Base-by-base conservation (phyloP, 2,797 vertebrate species). In the Steatocranus sp. region DNA sequence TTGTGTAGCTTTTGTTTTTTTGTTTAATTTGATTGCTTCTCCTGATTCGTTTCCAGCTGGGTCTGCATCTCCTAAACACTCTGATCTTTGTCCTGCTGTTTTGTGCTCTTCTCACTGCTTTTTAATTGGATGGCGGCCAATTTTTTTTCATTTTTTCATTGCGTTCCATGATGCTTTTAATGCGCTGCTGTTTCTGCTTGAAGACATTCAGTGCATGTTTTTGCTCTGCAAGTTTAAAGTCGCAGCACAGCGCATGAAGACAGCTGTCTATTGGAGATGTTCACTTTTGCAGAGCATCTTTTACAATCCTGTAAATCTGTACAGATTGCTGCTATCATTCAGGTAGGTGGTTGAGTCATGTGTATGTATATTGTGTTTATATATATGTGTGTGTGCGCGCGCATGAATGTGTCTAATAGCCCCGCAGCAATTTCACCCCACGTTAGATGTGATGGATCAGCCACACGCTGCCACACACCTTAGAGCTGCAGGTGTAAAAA, bases 371-470 rank as follows among this genome's bases (percentile, higher is more conserved):
- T 27, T 70, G 41, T 46, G 23, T 27, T 25, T 30, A 17, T 70
- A n/a, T 74, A 12, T 78, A 0, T n/a, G 2, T 66, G 14, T 36
- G 7, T 36, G 9, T 79, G 15, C 38, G 8, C 46, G 11, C 77
- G n/a, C 10, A 17, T 32, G 58, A 9, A 20, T 77, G 75, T 76
- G 18, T 68, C 50, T 43, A 50, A 84, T 54, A 83, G 76, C 76
- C 83, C 81, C 2, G 73, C 77, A 77, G 85, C 83, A 38, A 78
- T 86, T 91, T 91, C 86, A 82, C n/a, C 25, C 34, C 14, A 27
- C 76, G 84, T 93, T 88, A 83, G 58, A 83, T 32, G 54, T 88
- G 92, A 94, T 84, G 83, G 83, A 91, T 88, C 80, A 81, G 80
- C 79, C 41, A 5, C 78, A 63, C 50, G 11, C 46, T 46, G 83